A percentile compares a stretch with the other conserved stretches of the same genome.
These are phyloP conservation scores for Chrysolina haemoptera DNA, from an alignment of 2,888 invertebrate genomes.

Conservation along the genomic window DNA sequence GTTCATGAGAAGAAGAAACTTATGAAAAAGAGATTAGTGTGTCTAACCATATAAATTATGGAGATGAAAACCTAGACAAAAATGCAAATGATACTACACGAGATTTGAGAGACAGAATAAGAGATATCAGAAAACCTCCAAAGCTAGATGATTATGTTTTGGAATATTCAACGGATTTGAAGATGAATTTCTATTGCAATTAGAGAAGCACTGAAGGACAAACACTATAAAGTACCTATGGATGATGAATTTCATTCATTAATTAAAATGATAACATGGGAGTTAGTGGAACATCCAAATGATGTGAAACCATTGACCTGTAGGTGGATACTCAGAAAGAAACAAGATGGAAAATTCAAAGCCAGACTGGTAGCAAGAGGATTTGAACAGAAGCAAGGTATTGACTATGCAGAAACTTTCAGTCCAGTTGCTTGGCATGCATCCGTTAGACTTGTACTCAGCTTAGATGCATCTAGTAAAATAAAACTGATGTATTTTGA, in stretches of 20 bases:
- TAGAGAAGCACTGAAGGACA: slow-evolving; percentile 53
- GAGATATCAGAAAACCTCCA: slow-evolving; percentile 24
- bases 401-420: slow-evolving; percentile 56
- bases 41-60: slow-evolving; percentile 21
- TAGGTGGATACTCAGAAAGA: slow-evolving; percentile 50
- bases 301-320: slow-evolving; percentile 51
- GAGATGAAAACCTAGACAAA: slow-evolving; percentile 26
- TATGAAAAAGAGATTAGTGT: slow-evolving; percentile 23
- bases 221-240: slow-evolving; percentile 56
- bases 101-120: slow-evolving; percentile 24
- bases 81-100: slow-evolving; percentile 10
- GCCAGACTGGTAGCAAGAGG: slow-evolving; percentile 55
- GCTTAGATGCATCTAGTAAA: slow-evolving; percentile 48
- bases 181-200: slow-evolving; percentile 36
- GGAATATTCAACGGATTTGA: slow-evolving; percentile 32
- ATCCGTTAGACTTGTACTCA: slow-evolving; percentile 55
- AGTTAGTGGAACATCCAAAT: slow-evolving; percentile 50
- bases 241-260: slow-evolving; percentile 44
- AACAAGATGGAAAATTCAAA: slow-evolving; percentile 51
- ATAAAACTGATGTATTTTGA: slow-evolving; percentile 56
- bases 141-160: slow-evolving; percentile 36
- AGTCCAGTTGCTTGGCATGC: slow-evolving; percentile 50
- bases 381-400: slow-evolving; percentile 54
- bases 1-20: slow-evolving; percentile 32
- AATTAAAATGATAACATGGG: slow-evolving; percentile 53